Evolutionary conservation across 2,888 invertebrate genomes (phyloP), one percentile per base, ranked within the genome.

Genomic region (Micoletzkya japonica): DNA sequence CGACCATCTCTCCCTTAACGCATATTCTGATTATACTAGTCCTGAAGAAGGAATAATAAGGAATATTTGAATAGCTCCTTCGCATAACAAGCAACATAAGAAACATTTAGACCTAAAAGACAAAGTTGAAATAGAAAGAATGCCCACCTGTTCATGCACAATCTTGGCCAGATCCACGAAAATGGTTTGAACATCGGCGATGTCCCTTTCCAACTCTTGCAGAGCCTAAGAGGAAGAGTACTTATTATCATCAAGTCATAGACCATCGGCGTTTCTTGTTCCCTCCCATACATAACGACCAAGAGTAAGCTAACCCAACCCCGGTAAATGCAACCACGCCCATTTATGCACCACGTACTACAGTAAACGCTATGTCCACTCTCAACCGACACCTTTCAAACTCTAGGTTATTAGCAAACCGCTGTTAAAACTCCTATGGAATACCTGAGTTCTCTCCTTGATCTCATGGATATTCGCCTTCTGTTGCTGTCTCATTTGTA

Each of bases 91-190:
- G 10, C 44, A 44, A 44, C 20, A 44, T 56, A 14, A 28, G 14
- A 56, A 30, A 3, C 20, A 56, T 32, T 32, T 17, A 20, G 2
- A 32, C 56, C 36, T 58, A 17, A 36, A n/a, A 3, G 17, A 39
- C 10, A 7, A 39, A 10, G 17, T 39, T 39, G 7, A 10, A 10
- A 10, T 39, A 39, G 39, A 39, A 2, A 59, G 10, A 10, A 17
- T 2, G n/a, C n/a, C 17, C 4, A 70, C 70, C 70, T 84, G 84
- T 26, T 85, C 83, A 61, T 84, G 84, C 10, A 83, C 83, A 24
- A 84, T 82, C 59, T 78, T 76, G 0, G 84, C 81, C 44, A 84
- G 75, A 67, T 84, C 84, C 20, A 79, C 77, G 72, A 85, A 84
- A 63, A 84, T 84, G 58, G 72, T 71, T 72, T 85, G 84, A 32